These are phyloP conservation scores for Drosophila rufa DNA, from an alignment of 1,140 invertebrate genomes.

Conservation along the genomic window DNA sequence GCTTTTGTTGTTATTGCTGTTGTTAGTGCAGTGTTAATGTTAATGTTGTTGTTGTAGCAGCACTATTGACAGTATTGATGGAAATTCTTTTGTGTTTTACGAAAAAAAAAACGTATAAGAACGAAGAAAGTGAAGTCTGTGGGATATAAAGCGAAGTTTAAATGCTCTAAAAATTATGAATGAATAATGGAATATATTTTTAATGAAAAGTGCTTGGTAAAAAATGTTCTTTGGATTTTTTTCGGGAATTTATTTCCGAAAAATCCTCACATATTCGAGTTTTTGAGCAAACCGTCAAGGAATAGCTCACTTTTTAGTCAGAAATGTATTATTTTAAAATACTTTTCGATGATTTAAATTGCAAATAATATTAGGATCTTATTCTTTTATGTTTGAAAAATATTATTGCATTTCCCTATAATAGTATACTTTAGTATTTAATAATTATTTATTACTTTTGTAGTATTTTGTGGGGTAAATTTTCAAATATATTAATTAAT, in stretches of 20 bases:
- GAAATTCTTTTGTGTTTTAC: conserved; percentile 78
- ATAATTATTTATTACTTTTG: no score
- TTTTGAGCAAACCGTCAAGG: neutral
- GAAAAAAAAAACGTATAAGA: conserved; percentile 41
- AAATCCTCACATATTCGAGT: no score
- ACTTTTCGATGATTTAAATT: no score
- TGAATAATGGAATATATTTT: no score
- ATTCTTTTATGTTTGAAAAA: no score
- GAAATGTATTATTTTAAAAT: no score
- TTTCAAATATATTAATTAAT: neutral
- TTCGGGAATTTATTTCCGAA: neutral
- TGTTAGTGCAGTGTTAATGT: conserved; percentile 34
- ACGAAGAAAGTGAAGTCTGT: conserved; percentile 42
- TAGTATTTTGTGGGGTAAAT: no score
- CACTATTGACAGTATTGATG: conserved; percentile 81
- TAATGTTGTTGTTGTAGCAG: conserved; percentile 54
- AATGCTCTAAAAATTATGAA: conserved; percentile 37
- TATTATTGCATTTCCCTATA: no score
- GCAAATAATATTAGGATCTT: no score
- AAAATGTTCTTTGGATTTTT: neutral
- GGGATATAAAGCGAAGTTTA: neutral
- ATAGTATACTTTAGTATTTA: no score
- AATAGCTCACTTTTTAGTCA: neutral
- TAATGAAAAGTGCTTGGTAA: neutral
- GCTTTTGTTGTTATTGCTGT: conserved; percentile 44